These are phyloP conservation scores for Virgularia gustaviana DNA, from an alignment of 92 coral and sea anemone species.

Conservation along the genomic window DNA sequence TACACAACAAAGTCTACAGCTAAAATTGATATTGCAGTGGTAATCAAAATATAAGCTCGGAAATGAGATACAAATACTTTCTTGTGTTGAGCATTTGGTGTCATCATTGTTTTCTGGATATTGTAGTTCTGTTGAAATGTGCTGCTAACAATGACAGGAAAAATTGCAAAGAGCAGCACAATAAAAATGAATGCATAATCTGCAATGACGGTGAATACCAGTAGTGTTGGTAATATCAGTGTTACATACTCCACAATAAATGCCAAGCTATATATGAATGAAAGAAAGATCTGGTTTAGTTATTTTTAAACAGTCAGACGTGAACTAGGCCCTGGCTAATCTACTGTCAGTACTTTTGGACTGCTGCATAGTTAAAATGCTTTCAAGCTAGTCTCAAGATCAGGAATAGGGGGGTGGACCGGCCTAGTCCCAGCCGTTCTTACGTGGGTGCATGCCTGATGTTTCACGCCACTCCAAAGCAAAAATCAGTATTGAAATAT, in stretches of 20 bases:
- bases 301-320: too few species aligned
- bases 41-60: conserved; percentile 79
- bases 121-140: not conserved
- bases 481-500: too few species aligned
- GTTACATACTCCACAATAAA: conserved; percentile 58
- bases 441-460: too few species aligned
- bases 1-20: conserved; percentile 84
- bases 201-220: conserved; percentile 65
- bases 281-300: not conserved
- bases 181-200: conserved; percentile 49
- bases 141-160: not conserved
- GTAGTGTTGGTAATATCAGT: conserved; percentile 61
- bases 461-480: too few species aligned
- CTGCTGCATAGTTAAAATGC: too few species aligned
- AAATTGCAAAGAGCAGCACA: conserved; percentile 29
- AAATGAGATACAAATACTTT: conserved; percentile 70
- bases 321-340: too few species aligned
- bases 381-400: too few species aligned
- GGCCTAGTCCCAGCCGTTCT: too few species aligned
- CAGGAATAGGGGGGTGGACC: too few species aligned
- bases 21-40: conserved; percentile 81
- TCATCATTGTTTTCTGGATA: not conserved
- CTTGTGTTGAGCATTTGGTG: conserved; percentile 21
- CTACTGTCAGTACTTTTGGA: too few species aligned
- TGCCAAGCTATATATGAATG: conserved; percentile 53